phyloP scores from a whole-genome alignment of 2,888 invertebrate species.

The Octodonta nipae region DNA sequence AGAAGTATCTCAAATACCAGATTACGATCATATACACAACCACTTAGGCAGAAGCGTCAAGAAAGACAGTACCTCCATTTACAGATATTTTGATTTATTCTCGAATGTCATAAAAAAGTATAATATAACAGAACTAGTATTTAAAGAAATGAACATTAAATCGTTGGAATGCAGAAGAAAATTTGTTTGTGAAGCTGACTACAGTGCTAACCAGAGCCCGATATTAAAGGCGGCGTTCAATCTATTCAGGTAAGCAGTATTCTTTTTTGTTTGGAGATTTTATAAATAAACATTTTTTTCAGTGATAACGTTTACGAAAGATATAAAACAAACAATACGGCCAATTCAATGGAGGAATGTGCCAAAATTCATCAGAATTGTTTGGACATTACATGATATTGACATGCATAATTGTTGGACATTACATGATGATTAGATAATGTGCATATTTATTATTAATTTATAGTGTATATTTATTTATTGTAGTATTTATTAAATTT shows the following conservation, averaged over 20 bases:
- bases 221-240: conserved; percentile 18
- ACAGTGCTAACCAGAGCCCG: conserved; percentile 31
- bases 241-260: conserved; percentile 18
- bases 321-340: conserved; percentile 15
- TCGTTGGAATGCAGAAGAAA: conserved; percentile 35
- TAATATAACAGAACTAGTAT: conserved; percentile 27
- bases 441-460: no score
- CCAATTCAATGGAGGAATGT: conserved; percentile 15
- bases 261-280: neutral
- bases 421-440: no score
- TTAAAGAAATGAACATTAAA: conserved; percentile 27
- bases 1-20: no score
- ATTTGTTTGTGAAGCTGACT: conserved; percentile 41
- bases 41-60: no score
- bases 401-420: no score
- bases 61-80: no score
- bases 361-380: conserved; percentile 13
- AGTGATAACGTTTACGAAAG: conserved; percentile 18
- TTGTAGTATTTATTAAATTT: no score
- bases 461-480: no score
- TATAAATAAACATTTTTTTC: conserved; percentile 9
- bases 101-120: no score
- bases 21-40: no score
- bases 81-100: no score
- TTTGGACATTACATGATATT: no score